Percentiles rank a stretch among this genome's conserved stretches.
phyloP scores from a whole-genome alignment of 2,797 vertebrate species.

The Sebastes vulpes region DNA sequence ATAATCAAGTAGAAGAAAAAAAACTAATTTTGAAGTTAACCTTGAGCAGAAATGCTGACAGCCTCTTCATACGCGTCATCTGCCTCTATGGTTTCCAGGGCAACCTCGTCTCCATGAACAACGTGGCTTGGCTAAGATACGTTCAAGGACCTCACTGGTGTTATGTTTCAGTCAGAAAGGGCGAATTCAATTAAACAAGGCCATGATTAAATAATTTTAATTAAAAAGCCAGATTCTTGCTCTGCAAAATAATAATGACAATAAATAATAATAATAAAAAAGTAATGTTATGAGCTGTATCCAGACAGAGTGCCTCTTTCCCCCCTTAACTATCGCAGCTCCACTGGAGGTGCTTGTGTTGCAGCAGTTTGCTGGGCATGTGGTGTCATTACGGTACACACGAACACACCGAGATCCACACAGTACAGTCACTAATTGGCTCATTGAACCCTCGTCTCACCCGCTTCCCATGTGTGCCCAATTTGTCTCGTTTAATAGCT shows the following conservation, averaged over 20 bases:
- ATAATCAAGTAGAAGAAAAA: constrained; percentile 27
- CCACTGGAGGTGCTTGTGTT: constrained; percentile 12
- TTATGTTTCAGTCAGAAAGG: constrained; percentile 34
- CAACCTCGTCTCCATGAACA: constrained; percentile 59
- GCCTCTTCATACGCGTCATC: constrained; percentile 29
- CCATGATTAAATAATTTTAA: constrained; percentile 58
- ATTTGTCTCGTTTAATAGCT: constrained; percentile 79
- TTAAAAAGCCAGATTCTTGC: constrained; percentile 36
- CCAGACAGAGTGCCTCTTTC: not conserved
- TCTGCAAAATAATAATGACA: constrained; percentile 17
- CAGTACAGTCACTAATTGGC: constrained; percentile 63
- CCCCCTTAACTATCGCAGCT: not conserved
- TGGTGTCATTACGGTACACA: constrained; percentile 26
- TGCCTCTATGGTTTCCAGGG: constrained; percentile 67
- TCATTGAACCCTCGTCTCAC: constrained; percentile 66
- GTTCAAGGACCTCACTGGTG: constrained; percentile 16
- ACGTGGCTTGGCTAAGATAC: constrained; percentile 36
- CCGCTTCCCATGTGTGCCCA: constrained; percentile 51
- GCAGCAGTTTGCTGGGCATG: constrained; percentile 35
- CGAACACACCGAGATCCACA: constrained; percentile 31
- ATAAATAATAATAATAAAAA: not conserved
- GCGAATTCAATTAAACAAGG: constrained; percentile 52
- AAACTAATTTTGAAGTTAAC: constrained; percentile 37
- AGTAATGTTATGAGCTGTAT: constrained; percentile 37
- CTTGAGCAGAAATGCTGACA: constrained; percentile 50